phyloP scores from a whole-genome alignment of 2,888 invertebrate species.

The Diaprepes abbreviatus region DNA sequence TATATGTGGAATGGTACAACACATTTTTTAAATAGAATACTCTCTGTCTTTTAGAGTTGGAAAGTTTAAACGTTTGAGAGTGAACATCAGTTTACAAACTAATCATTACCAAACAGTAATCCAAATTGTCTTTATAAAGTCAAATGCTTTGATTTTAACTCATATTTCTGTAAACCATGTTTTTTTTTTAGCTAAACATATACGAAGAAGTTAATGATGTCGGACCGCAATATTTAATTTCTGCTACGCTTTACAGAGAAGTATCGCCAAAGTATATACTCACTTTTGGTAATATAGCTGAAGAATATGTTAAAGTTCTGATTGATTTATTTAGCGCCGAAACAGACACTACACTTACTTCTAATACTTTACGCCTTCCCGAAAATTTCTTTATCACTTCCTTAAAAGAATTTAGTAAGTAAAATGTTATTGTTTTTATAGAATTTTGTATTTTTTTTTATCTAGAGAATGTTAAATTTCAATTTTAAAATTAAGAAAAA shows the following conservation, averaged over 20 bases:
- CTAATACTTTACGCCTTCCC: conserved; percentile 61
- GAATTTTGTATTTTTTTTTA: too few species aligned
- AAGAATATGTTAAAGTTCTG: conserved; percentile 67
- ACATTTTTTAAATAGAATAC: too few species aligned
- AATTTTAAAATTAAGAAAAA: too few species aligned
- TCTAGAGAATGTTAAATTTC: too few species aligned
- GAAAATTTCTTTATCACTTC: conserved; percentile 73
- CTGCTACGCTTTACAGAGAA: conserved; percentile 73
- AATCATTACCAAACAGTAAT: too few species aligned
- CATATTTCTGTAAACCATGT: not conserved
- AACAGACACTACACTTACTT: conserved; percentile 51
- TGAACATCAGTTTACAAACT: too few species aligned
- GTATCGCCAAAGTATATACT: conserved; percentile 73
- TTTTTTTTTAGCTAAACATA: conserved; percentile 66
- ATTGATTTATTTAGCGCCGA: conserved; percentile 55
- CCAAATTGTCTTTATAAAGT: too few species aligned
- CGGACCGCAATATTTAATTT: conserved; percentile 74
- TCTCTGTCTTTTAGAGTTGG: too few species aligned
- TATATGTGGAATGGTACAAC: too few species aligned
- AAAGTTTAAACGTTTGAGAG: too few species aligned
- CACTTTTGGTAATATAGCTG: conserved; percentile 70
- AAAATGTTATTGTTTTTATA: conserved; percentile 1
- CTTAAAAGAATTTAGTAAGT: conserved; percentile 73
- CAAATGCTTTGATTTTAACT: too few species aligned
- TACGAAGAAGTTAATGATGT: conserved; percentile 79